Percentiles rank a stretch among this genome's conserved stretches.
Conservation (phyloP, 2,113 vertebrate species). For the Poeciliopsis retropinna region DNA sequence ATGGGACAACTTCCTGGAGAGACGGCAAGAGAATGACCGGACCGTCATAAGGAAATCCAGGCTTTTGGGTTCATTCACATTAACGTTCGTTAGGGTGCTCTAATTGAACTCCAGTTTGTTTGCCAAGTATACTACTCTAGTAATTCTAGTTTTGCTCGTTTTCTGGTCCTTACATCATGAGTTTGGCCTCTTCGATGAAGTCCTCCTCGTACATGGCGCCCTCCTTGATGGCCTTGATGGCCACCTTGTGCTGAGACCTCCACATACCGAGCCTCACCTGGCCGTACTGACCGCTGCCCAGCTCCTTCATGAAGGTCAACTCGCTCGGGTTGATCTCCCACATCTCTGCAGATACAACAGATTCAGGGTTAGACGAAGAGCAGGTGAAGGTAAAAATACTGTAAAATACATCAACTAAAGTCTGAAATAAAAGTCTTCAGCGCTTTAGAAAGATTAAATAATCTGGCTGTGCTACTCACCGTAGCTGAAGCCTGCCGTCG, state of each 20-base stretch:
- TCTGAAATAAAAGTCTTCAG: background rate
- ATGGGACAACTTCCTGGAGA: constrained; percentile 89
- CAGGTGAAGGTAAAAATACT: no score
- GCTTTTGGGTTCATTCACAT: background rate
- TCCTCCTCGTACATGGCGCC: constrained; percentile 96
- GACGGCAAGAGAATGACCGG: constrained; percentile 1
- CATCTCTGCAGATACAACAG: constrained; percentile 40
- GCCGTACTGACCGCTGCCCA: constrained; percentile 91
- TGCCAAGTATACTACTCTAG: no score
- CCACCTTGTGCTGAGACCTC: constrained; percentile 91
- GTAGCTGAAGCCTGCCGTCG: constrained; percentile 95
- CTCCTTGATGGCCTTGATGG: constrained; percentile 93
- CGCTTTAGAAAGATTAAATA: background rate
- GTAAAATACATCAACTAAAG: background rate
- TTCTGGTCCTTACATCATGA: constrained; percentile 89
- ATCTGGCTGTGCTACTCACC: constrained; percentile 74
- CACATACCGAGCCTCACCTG: constrained; percentile 93
- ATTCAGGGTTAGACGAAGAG: no score
- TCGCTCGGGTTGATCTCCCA: constrained; percentile 89
- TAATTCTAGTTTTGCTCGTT: background rate
- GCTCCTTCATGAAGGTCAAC: constrained; percentile 93
- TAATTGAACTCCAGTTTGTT: no score
- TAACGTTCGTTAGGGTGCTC: no score
- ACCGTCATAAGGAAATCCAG: background rate
- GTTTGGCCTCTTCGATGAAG: constrained; percentile 96